Evolutionary conservation across 2,113 vertebrate genomes (phyloP).

Genomic region (Atrichornis clamosus): DNA sequence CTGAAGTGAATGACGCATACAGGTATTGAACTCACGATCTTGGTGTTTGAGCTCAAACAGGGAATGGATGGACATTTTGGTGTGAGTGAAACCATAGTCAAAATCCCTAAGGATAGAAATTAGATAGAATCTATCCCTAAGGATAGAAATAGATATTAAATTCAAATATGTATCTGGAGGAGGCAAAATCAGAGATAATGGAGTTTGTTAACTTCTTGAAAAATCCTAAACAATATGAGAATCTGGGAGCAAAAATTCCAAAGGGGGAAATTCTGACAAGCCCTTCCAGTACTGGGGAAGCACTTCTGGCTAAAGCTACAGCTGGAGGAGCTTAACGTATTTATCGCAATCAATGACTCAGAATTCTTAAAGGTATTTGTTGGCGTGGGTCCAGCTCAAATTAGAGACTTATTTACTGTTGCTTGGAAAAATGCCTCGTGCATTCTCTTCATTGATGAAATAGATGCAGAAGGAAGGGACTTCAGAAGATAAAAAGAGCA

Average conservation of each 20-base stretch:
- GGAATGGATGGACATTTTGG: constrained; percentile 88
- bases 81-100: constrained; percentile 87
- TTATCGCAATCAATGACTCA: constrained; percentile 87
- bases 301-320: constrained; percentile 87
- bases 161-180: constrained; percentile 92
- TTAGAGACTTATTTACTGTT: constrained; percentile 85
- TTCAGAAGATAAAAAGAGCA: constrained; percentile 89
- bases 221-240: constrained; percentile 90
- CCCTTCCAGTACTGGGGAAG: constrained; percentile 87
- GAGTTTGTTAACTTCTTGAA: constrained; percentile 92
- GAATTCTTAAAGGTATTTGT: constrained; percentile 94
- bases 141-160: constrained; percentile 89
- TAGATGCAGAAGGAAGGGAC: constrained; percentile 86
- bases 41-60: constrained; percentile 30
- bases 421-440: constrained; percentile 88
- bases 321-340: constrained; percentile 86
- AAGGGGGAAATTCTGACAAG: constrained; percentile 88
- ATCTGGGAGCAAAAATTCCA: constrained; percentile 91
- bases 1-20: neutral
- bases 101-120: constrained; percentile 87
- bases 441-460: constrained; percentile 95
- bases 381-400: constrained; percentile 86
- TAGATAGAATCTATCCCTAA: no score
- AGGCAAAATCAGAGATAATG: constrained; percentile 92
- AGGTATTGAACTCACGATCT: neutral